Evolutionary conservation across 2,888 invertebrate species (phyloP).

Genomic region (Cephus runcator): DNA sequence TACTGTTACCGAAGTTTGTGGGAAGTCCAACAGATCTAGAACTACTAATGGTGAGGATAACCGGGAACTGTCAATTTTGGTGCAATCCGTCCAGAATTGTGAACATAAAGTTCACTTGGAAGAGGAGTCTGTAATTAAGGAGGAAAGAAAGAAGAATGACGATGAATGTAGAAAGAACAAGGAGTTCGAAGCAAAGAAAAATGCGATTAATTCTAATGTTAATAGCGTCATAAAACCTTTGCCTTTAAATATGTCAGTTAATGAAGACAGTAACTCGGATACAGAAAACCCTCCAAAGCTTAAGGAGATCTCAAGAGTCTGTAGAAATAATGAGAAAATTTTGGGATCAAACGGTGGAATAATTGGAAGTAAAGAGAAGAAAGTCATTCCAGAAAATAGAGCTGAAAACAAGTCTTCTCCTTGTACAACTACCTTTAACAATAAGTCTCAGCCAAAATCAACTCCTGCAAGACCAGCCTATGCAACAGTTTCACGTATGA

Average conservation of each 20-base stretch:
- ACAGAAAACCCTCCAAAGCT: not conserved
- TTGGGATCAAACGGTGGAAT: slow-evolving; percentile 12
- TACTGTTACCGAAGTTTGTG: not conserved
- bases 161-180: slow-evolving; percentile 31
- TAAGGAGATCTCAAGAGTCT: slow-evolving; percentile 2
- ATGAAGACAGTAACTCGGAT: slow-evolving; percentile 12
- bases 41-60: not conserved
- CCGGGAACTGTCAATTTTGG: not conserved
- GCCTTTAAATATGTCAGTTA: not conserved
- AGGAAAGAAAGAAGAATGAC: slow-evolving; percentile 15
- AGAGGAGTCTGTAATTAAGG: not conserved
- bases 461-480: slow-evolving; percentile 60
- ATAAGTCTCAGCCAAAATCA: slow-evolving; percentile 23
- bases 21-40: not conserved
- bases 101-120: not conserved
- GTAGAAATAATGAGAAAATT: slow-evolving; percentile 6
- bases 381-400: slow-evolving; percentile 29
- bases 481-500: slow-evolving; percentile 65
- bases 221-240: slow-evolving; percentile 19
- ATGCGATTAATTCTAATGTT: slow-evolving; percentile 48
- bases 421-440: slow-evolving; percentile 17
- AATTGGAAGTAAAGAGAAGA: slow-evolving; percentile 11
- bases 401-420: slow-evolving; percentile 24
- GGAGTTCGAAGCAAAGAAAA: slow-evolving; percentile 44
- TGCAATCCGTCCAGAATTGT: not conserved